These are phyloP conservation scores for Silurus aristotelis DNA, from an alignment of 2,797 vertebrate species.

Conservation along the genomic window DNA sequence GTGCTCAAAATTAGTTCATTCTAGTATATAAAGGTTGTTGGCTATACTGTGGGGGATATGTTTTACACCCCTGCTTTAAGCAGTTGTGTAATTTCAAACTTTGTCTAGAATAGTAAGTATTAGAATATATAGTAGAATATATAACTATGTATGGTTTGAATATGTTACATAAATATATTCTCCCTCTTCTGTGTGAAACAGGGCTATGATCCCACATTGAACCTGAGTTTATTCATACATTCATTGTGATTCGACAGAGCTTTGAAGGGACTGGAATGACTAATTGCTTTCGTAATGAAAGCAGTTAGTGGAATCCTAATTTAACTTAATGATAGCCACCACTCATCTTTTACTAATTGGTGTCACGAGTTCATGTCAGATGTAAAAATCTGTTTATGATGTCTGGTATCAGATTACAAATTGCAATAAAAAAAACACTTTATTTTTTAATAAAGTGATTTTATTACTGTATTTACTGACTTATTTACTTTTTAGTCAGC, in stretches of 20 bases:
- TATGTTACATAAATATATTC: not conserved
- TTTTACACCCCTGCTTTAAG: not conserved
- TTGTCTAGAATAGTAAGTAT: not conserved
- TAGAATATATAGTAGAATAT: too few species aligned
- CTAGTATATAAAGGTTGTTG: too few species aligned
- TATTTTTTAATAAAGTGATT: not conserved
- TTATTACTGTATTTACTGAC: not conserved
- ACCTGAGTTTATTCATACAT: not conserved
- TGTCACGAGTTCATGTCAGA: not conserved
- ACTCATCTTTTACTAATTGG: not conserved
- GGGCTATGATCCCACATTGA: not conserved
- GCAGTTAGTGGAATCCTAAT: not conserved
- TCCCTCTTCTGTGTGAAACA: not conserved
- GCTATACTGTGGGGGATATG: not conserved
- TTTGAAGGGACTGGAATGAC: not conserved
- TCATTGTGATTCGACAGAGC: not conserved
- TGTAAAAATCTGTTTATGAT: not conserved
- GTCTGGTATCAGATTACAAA: not conserved
- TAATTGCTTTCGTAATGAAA: not conserved
- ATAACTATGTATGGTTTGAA: not conserved
- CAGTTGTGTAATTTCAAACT: not conserved
- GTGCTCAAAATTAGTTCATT: too few species aligned
- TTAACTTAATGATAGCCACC: constrained; percentile 1
- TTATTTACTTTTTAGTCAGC: not conserved
- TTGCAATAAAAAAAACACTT: not conserved